These are phyloP conservation scores for Crotalus adamanteus DNA, from an alignment of 2,797 vertebrate species.

Conservation along the genomic window DNA sequence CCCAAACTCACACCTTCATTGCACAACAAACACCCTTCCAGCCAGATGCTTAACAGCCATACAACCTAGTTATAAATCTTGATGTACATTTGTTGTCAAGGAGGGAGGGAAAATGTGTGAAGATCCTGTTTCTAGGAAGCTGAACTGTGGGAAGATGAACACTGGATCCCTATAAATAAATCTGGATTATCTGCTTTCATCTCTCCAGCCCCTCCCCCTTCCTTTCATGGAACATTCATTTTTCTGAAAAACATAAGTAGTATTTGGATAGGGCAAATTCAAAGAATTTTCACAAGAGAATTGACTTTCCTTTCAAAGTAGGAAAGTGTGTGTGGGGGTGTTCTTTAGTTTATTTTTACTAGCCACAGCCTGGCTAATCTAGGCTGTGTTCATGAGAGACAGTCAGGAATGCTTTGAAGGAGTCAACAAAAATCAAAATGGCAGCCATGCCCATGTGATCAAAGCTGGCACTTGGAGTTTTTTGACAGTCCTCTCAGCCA, in stretches of 20 bases:
- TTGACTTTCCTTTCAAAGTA: neutral
- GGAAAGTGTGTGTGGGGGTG: fast-evolving
- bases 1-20: neutral
- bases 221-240: neutral
- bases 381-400: neutral
- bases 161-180: neutral
- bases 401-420: neutral
- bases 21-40: neutral
- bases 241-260: neutral
- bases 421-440: neutral
- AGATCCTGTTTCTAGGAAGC: neutral
- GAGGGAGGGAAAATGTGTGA: neutral
- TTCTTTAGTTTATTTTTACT: neutral
- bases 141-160: neutral
- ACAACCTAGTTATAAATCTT: neutral
- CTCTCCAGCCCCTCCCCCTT: neutral
- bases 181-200: neutral
- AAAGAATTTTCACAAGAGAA: neutral
- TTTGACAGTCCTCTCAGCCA: neutral
- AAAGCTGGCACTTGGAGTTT: neutral
- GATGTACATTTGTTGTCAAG: neutral
- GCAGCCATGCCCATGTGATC: neutral
- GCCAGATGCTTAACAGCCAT: neutral
- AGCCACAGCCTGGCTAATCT: neutral
- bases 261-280: neutral